A percentile compares a stretch with the other conserved stretches of the same genome.
Conservation (phyloP, 2,888 invertebrate genomes). For the Nephrotoma appendiculata region DNA sequence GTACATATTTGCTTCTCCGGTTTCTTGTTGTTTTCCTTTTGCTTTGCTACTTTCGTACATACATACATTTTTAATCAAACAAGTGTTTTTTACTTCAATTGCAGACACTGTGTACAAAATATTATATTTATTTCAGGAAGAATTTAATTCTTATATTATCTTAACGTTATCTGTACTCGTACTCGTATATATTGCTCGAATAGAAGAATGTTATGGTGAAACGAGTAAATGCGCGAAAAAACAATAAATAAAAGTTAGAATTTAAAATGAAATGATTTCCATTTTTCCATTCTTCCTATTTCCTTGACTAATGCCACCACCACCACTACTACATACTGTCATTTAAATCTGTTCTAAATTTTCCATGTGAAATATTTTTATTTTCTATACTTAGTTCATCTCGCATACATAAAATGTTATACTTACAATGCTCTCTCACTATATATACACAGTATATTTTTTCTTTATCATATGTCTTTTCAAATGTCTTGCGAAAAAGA, state of each 20-base stretch:
- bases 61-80: not conserved
- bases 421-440: not conserved
- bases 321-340: not conserved
- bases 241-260: not conserved
- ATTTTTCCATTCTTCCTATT: not conserved
- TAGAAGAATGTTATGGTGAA: not conserved
- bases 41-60: not conserved
- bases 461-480: not conserved
- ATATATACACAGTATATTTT: not conserved
- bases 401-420: not conserved
- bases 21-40: not conserved
- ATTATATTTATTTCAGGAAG: too few relatives aligned
- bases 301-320: not conserved
- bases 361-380: not conserved
- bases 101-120: not conserved
- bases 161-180: not conserved
- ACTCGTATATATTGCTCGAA: not conserved
- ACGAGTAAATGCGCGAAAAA: not conserved
- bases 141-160: not conserved
- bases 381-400: not conserved
- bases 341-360: not conserved
- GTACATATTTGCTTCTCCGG: not conserved
- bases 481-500: not conserved
- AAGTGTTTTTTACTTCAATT: not conserved
- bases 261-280: not conserved